A percentile compares a stretch with the other conserved stretches of the same genome.
These are phyloP conservation scores for Eledona agricola DNA, from an alignment of 2,888 invertebrate species.

Conservation along the genomic window DNA sequence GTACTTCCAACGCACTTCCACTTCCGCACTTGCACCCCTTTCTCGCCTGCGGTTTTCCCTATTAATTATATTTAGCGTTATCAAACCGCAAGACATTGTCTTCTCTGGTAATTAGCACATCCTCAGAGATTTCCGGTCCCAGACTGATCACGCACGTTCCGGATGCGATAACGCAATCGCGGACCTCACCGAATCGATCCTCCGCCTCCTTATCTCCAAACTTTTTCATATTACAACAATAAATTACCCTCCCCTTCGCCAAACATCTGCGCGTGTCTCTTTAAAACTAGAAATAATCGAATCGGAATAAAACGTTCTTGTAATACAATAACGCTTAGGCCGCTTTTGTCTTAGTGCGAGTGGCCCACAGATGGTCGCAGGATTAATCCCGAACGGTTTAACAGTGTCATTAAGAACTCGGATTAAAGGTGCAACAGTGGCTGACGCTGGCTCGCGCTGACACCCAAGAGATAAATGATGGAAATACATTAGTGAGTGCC, in stretches of 20 bases:
- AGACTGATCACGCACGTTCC: conserved; percentile 23
- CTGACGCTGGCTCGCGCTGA: conserved; percentile 43
- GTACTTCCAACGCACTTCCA: conserved; percentile 18
- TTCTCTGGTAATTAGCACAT: conserved; percentile 31
- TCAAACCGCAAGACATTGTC: conserved; percentile 35
- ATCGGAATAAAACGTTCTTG: conserved; percentile 22
- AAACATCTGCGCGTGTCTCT: conserved; percentile 32
- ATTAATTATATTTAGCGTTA: conserved; percentile 22
- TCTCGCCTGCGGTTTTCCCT: conserved; percentile 23
- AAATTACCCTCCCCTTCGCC: conserved; percentile 21
- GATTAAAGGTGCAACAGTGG: conserved; percentile 5
- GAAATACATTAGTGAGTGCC: conserved; percentile 54
- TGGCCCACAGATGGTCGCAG: conserved; percentile 17
- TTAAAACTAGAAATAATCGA: conserved; percentile 15
- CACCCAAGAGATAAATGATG: conserved; percentile 54
- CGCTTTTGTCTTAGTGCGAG: conserved; percentile 11
- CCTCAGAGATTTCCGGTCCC: conserved; percentile 34
- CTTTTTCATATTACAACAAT: conserved; percentile 4
- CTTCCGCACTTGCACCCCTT: conserved; percentile 4
- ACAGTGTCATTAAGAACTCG: neutral
- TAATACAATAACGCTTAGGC: conserved; percentile 28
- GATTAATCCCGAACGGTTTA: conserved; percentile 2
- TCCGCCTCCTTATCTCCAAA: conserved; percentile 9
- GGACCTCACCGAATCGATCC: neutral
- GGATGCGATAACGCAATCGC: conserved; percentile 28